Base-by-base conservation (phyloP, 2,113 vertebrate species). In the Accipiter cooperii region DNA sequence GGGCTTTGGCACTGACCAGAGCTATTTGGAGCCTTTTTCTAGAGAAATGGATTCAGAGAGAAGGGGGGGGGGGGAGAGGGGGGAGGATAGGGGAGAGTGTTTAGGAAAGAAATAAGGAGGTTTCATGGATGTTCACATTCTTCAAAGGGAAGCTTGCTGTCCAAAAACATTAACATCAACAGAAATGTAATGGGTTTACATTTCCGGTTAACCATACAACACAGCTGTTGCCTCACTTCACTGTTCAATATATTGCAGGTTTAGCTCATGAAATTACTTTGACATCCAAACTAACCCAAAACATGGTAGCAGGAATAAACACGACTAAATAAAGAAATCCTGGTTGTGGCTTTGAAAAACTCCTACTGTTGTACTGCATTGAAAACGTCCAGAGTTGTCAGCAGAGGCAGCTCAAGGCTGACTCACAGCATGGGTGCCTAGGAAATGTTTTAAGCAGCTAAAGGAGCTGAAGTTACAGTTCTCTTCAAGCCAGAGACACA, bases 211-310 rank as follows among this genome's bases (percentile, higher is more conserved):
- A 94, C 77, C 75, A 40, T 85, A 44, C 3, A 55, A 86, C 49
- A 64, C 52, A 89, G 70, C 79, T 64, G 90, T 79, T 92, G 61
- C 51, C 29, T 95, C 57, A 65, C 60, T 92, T 87, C 81, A 55
- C 61, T 93, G 15, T 74, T 89, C 93, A 89, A 57, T 94, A 90
- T 68, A 71, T 26, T 63, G 76, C n/a, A 94, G 51, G 81, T 95
- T 95, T 75, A 77, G 38, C 36, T 55, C 52, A 87, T 78, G 80
- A 95, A 95, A 95, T 88, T 93, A 64, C 60, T 90, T 64, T 89
- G 83, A 90, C 91, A 61, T 92, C 38, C 68, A 90, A 96, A 93
- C 38, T 82, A 95, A 97, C 81, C 64, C 52, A 91, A 96, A 96
- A 92, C 40, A 81, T 47, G 68, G 84, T 63, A 94, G 69, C 63